Conservation (phyloP, 2,888 invertebrate genomes). For the Calliopum simillimum region DNA sequence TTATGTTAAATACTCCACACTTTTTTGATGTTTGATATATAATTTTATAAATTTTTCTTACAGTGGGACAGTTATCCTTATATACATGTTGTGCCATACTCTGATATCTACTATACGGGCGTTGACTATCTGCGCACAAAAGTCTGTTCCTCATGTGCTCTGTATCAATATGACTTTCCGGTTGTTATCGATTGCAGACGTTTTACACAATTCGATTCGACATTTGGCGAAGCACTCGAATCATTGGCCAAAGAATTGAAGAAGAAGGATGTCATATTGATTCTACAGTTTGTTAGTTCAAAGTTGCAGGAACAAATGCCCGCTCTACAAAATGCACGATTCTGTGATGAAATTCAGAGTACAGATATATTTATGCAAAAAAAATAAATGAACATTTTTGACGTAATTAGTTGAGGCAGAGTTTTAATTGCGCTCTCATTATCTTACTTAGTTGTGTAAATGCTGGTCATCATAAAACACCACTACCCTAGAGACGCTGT, state of each 20-base stretch:
- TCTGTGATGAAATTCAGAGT: slow-evolving; percentile 48
- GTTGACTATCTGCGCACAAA: slow-evolving; percentile 74
- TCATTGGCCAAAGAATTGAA: slow-evolving; percentile 71
- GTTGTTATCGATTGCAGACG: slow-evolving; percentile 75
- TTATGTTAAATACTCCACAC: no score
- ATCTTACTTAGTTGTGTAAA: no score
- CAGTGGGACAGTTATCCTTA: slow-evolving; percentile 69
- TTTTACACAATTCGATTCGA: slow-evolving; percentile 76
- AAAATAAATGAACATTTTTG: slow-evolving; percentile 11
- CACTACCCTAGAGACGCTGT: no score
- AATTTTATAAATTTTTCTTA: slow-evolving; percentile 35
- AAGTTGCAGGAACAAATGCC: slow-evolving; percentile 53
- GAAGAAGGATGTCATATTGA: slow-evolving; percentile 69
- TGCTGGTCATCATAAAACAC: no score
- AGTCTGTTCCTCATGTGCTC: slow-evolving; percentile 69
- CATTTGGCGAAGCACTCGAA: slow-evolving; percentile 74
- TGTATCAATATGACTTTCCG: slow-evolving; percentile 68
- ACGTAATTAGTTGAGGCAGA: neutral
- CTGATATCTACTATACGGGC: slow-evolving; percentile 79
- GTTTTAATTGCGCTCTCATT: neutral
- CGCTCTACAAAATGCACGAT: slow-evolving; percentile 51
- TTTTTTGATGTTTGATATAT: no score
- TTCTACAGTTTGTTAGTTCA: slow-evolving; percentile 55
- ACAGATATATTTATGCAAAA: slow-evolving; percentile 36
- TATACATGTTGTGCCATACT: slow-evolving; percentile 73